A percentile compares a stretch with the other conserved stretches of the same genome.
Conservation (phyloP, 2,797 vertebrate species). For the Muscicapa comitata region DNA sequence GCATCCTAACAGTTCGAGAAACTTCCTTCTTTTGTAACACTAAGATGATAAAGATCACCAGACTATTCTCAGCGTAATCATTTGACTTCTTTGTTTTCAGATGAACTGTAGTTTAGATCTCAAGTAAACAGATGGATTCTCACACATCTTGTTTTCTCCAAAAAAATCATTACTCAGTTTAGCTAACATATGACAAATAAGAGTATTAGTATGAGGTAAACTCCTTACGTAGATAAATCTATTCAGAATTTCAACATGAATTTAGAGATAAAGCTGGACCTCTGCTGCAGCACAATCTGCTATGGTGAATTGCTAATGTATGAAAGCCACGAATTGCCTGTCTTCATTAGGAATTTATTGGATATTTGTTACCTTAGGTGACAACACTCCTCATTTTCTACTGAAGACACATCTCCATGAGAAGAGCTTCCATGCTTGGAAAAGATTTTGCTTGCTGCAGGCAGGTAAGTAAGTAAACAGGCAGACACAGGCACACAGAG, state of each 20-base stretch:
- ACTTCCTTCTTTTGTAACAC: slow-evolving; percentile 19
- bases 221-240: neutral
- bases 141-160: neutral
- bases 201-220: neutral
- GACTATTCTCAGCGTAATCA: neutral
- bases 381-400: neutral
- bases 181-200: neutral
- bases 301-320: neutral
- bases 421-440: neutral
- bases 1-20: neutral
- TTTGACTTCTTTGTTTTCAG: neutral
- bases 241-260: neutral
- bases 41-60: neutral
- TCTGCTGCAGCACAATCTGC: neutral
- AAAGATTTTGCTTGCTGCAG: neutral
- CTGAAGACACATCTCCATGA: neutral
- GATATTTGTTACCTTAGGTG: neutral
- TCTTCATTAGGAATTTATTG: neutral
- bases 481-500: neutral
- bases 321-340: neutral
- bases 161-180: neutral
- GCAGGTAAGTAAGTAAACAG: neutral
- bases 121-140: neutral
- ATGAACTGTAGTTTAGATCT: neutral
- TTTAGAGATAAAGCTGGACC: neutral